Conservation (phyloP, 2,797 vertebrate genomes). For the Enteromius radiatus region DNA sequence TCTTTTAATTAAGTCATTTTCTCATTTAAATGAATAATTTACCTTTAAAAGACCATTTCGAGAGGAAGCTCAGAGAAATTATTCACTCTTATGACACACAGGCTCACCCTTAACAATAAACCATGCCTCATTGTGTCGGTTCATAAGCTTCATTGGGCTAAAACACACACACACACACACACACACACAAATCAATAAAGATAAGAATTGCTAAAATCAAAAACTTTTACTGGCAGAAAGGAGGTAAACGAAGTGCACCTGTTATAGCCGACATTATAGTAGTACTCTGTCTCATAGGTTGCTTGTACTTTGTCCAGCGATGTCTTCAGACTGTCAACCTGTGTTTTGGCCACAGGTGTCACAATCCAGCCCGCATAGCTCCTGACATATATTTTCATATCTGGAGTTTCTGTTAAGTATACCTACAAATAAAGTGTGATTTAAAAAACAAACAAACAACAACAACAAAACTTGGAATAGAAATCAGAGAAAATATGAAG, state of each 20-base stretch:
- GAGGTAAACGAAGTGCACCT: slow-evolving; percentile 62
- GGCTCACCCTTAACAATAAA: slow-evolving; percentile 62
- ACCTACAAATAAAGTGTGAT: slow-evolving; percentile 72
- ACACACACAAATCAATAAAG: neutral
- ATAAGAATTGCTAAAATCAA: too few relatives aligned
- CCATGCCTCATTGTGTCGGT: slow-evolving; percentile 81
- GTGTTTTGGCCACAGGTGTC: fast-evolving
- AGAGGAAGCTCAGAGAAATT: neutral
- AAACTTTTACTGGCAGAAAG: neutral
- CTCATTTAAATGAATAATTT: slow-evolving; percentile 7
- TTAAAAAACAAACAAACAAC: too few relatives aligned
- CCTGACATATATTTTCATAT: slow-evolving; percentile 67
- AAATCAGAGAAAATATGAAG: neutral
- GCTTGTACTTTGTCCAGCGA: slow-evolving; percentile 61
- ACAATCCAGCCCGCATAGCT: slow-evolving; percentile 69
- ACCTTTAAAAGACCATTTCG: slow-evolving; percentile 1
- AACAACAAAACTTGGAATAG: neutral
- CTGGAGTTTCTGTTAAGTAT: slow-evolving; percentile 58
- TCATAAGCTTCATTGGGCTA: slow-evolving; percentile 72
- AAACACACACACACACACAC: slow-evolving; percentile 44
- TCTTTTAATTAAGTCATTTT: neutral
- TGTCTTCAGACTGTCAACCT: slow-evolving; percentile 39
- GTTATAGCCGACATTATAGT: slow-evolving; percentile 73
- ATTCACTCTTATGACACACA: slow-evolving; percentile 57
- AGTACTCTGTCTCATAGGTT: slow-evolving; percentile 56